Evolutionary conservation across 2,888 invertebrate species (phyloP).

Genomic region (Tineola bisselliella): DNA sequence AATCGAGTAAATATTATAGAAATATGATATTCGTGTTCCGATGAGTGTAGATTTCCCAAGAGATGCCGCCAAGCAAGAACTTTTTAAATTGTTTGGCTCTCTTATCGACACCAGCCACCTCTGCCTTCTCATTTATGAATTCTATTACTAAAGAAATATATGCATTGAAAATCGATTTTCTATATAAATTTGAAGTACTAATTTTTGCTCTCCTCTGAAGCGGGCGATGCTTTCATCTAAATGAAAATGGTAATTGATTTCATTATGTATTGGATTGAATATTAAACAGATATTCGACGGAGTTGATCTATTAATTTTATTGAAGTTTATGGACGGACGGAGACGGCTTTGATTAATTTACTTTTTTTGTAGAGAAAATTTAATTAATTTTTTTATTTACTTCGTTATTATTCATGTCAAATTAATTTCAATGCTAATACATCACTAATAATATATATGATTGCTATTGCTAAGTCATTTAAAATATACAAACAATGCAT

Average conservation of each 20-base stretch:
- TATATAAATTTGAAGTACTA: background rate
- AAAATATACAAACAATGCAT: too few relatives aligned
- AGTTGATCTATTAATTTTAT: background rate
- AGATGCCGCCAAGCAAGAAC: constrained; percentile 16
- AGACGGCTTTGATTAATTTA: too few relatives aligned
- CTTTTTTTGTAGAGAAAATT: too few relatives aligned
- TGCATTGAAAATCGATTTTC: constrained; percentile 9
- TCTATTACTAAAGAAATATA: constrained; percentile 6
- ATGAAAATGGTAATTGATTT: constrained; percentile 6
- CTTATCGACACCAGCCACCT: constrained; percentile 2
- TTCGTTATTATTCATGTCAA: too few relatives aligned
- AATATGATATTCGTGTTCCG: constrained; percentile 18
- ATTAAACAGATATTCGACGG: constrained; percentile 1
- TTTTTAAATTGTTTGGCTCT: constrained; percentile 18
- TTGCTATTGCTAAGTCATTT: too few relatives aligned
- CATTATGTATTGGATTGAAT: background rate
- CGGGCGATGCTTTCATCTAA: background rate
- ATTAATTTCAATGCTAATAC: too few relatives aligned
- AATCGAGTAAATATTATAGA: constrained; percentile 15
- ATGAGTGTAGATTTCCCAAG: constrained; percentile 17
- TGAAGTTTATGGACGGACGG: too few relatives aligned
- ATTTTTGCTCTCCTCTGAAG: background rate
- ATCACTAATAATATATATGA: too few relatives aligned
- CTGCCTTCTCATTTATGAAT: constrained; percentile 9
- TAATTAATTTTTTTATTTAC: too few relatives aligned